phyloP scores from a whole-genome alignment of 1,140 invertebrate genomes.

The Propsilocerus akamusi region DNA sequence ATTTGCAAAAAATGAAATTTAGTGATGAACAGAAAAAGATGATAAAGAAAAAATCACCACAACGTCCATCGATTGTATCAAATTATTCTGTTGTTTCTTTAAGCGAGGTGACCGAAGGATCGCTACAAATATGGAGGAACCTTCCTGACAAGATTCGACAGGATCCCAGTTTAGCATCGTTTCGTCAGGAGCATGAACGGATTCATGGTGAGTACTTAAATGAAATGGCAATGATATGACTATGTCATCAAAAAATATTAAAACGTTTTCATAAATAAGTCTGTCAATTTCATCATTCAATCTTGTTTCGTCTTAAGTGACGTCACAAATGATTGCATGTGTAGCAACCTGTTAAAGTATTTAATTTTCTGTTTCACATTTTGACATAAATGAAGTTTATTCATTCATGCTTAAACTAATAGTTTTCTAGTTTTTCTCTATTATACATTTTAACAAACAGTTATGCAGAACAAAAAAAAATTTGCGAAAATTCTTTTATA shows the following conservation, averaged over 20 bases:
- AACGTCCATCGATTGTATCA: background rate
- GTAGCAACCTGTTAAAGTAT: background rate
- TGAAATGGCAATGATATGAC: too few species aligned
- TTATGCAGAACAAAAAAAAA: too few species aligned
- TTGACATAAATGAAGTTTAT: too few species aligned
- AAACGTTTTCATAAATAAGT: background rate
- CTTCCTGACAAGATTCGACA: slow-evolving; percentile 39
- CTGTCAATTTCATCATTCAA: slow-evolving; percentile 4
- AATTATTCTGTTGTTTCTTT: slow-evolving; percentile 23
- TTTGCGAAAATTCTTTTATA: too few species aligned
- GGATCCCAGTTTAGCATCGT: slow-evolving; percentile 38
- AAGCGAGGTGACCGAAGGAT: slow-evolving; percentile 40
- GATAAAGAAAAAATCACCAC: slow-evolving; percentile 3
- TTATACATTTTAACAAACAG: too few species aligned
- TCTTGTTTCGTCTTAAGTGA: slow-evolving; percentile 5
- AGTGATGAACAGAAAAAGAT: slow-evolving; percentile 2
- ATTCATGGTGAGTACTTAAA: slow-evolving; percentile 22
- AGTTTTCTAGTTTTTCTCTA: too few species aligned
- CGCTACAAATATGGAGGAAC: slow-evolving; percentile 37
- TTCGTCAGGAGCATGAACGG: slow-evolving; percentile 38
- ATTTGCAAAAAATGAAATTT: background rate
- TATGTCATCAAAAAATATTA: too few species aligned
- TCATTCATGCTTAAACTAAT: too few species aligned
- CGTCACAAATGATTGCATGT: slow-evolving; percentile 5
- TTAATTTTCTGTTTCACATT: too few species aligned